Conservation (phyloP, 2,888 invertebrate genomes). For the Biston stratarius region DNA sequence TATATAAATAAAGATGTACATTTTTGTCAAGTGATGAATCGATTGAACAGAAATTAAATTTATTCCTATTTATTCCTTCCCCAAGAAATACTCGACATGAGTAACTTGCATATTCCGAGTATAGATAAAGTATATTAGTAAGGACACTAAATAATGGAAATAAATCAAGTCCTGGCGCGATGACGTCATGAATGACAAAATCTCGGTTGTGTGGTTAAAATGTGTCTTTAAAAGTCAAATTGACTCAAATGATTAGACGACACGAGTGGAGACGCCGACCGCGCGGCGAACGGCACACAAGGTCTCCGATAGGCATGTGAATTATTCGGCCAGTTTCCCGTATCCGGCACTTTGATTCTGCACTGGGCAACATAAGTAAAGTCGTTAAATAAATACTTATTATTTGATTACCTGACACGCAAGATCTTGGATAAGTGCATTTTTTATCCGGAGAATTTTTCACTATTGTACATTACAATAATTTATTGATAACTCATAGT, state of each 20-base stretch:
- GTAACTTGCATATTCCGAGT: neutral
- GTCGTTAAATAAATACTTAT: too few species aligned
- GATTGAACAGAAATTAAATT: too few species aligned
- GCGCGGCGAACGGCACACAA: slow-evolving; percentile 30
- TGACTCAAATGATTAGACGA: slow-evolving; percentile 47
- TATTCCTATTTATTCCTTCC: neutral
- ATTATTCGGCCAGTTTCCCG: slow-evolving; percentile 1
- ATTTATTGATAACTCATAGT: too few species aligned
- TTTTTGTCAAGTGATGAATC: too few species aligned
- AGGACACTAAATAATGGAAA: neutral
- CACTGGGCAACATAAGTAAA: too few species aligned
- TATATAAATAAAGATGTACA: too few species aligned
- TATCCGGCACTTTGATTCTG: neutral
- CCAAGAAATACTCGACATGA: neutral
- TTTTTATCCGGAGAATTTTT: too few species aligned
- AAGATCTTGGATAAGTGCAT: too few species aligned
- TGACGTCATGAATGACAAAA: slow-evolving; percentile 36
- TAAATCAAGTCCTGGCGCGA: slow-evolving; percentile 12
- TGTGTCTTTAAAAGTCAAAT: slow-evolving; percentile 48
- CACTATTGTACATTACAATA: too few species aligned
- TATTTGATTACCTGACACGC: too few species aligned
- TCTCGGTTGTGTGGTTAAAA: slow-evolving; percentile 22
- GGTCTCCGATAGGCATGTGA: slow-evolving; percentile 36
- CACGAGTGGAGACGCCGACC: slow-evolving; percentile 28
- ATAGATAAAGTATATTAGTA: neutral